Base-by-base conservation (phyloP, 2,113 vertebrate genomes). In the Alethe castanea region DNA sequence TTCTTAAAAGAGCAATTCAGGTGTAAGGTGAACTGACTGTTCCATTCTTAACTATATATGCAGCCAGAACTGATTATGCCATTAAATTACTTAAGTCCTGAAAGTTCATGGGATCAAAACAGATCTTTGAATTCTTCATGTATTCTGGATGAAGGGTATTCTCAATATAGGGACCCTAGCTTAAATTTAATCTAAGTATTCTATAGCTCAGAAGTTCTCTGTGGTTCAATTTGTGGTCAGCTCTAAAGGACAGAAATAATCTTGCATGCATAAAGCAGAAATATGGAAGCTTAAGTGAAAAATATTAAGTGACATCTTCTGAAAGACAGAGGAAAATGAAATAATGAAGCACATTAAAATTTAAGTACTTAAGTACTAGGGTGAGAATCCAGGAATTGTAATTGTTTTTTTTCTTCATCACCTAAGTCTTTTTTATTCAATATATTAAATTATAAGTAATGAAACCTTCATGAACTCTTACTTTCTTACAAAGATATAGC, bases 91-190 rank as follows among this genome's bases (percentile, higher is more conserved):
- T 44, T 20, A 66, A 50, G 1, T 42, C 3, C 10, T 78, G 64
- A 14, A 79, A 50, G 4, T 33, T 64, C 14, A 25, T 24, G 4
- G 2, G 12, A 38, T 73, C 19, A 81, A 65, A 81, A 16, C 6
- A 66, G 19, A 26, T 2, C 2, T 59, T 74, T 40, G 2, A 11
- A 44, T 62, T 73, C 12, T 6, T 1, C 29, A 7, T 12, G 3
- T 36, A 20, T 47, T 67, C 35, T 26, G 33, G 38, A 52, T 17
- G 11, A 28, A 56, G 3, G 1, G 5, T 56, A 11, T 71, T 72
- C 44, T 25, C 5, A 76, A 7, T 60, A 64, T 40, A 73, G 8
- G 0, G 5, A 52, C 6, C 3, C 2, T 25, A 26, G 3, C 1
- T 67, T 40, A 80, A 53, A 53, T 56, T 64, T 52, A 48, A 28